Conservation (phyloP, 2,113 vertebrate species). For the Mohoua ochrocephala region DNA sequence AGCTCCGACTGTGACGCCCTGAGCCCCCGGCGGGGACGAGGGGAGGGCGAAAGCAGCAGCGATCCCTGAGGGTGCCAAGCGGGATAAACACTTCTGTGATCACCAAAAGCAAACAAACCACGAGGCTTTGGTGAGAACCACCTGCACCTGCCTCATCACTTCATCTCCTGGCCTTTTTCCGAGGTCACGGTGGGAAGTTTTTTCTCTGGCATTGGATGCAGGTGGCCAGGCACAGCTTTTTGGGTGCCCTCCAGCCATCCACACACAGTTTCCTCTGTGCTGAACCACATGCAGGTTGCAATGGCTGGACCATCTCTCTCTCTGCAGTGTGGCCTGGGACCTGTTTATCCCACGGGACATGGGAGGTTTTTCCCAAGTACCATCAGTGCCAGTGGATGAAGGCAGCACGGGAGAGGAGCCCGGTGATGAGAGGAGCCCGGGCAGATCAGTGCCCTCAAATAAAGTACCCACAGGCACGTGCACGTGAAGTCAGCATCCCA, state of each 20-base stretch:
- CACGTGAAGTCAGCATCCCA: not conserved
- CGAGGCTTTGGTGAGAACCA: rapidly evolving
- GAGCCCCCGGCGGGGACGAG: rapidly evolving
- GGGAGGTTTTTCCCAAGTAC: not conserved
- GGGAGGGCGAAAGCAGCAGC: not conserved
- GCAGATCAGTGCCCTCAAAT: not conserved
- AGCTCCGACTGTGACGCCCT: not conserved
- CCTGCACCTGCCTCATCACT: not conserved
- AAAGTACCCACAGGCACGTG: not conserved
- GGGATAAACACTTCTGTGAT: not conserved
- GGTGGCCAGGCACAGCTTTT: not conserved
- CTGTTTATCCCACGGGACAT: not conserved
- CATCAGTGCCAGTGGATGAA: not conserved
- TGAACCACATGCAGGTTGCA: not conserved
- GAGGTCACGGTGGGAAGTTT: not conserved
- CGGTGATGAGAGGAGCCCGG: not conserved
- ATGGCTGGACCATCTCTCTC: not conserved
- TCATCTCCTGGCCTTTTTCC: not conserved
- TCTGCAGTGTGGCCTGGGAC: not conserved
- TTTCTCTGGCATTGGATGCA: not conserved
- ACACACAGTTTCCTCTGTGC: too few relatives aligned
- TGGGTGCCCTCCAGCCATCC: not conserved
- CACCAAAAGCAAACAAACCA: not conserved
- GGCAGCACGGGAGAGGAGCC: not conserved
- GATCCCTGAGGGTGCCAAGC: not conserved